Evolutionary conservation across 1,140 invertebrate genomes (phyloP), one percentile per base, ranked within the genome.

Genomic region (Heliconius himera): DNA sequence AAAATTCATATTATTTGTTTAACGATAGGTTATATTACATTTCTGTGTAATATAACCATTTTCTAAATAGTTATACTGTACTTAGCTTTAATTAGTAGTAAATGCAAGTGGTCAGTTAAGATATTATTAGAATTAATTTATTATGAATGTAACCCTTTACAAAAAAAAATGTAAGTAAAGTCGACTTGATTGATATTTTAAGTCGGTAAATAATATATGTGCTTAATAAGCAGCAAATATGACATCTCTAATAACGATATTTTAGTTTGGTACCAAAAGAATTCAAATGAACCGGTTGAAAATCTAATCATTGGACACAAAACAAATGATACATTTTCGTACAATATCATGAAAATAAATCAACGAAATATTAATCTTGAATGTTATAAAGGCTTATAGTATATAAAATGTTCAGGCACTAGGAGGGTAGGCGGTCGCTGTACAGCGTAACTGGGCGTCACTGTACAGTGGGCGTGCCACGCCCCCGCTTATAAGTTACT

Each of bases 381-480:
- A 36, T 72, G 70, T 41, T 72, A 41, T 18, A 72, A 72, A 72
- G 33, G 18, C 78, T 41, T 72, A 72, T 76, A 71, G 41, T 74
- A 79, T 70, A 82, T 77, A 75, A 82, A 66, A 77, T 56, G 70
- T 78, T 75, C 70, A 51, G 38, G 36, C 36, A 36, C 46, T 51
- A 73, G 46, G 38, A 79, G 72, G 51, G 84, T 85, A 89, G 91
- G 90, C 87, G 90, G 90, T 87, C 90, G 88, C 92, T 93, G 73
- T 88, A 86, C 77, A 93, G 91, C 87, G 87, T 26, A 11, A 66
- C 83, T 90, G 91, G 92, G 92, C 91, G 92, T 91, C 92, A 88
- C 92, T 92, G 46, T 85, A 82, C 84, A 92, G 88, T 82, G 85
- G 88, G 90, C 90, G 86, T 83, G 82, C 80, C 78, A 79, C 90